Evolutionary conservation across 2,888 invertebrate genomes (phyloP).

Genomic region (Monoplex corrugatus): DNA sequence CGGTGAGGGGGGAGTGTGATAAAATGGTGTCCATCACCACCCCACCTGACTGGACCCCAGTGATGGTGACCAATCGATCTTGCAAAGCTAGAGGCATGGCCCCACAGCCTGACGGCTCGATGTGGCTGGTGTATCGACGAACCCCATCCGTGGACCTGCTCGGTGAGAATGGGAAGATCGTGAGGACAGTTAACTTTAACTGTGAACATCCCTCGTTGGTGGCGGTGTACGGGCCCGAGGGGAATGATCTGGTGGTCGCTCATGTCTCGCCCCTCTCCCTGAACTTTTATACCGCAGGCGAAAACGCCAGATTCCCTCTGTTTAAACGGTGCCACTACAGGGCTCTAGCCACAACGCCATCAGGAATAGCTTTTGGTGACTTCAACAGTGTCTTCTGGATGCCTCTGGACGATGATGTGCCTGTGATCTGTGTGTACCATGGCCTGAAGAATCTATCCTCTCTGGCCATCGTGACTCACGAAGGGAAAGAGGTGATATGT

Average conservation of each 20-base stretch:
- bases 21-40: not conserved
- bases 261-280: not conserved
- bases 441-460: not conserved
- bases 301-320: not conserved
- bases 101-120: not conserved
- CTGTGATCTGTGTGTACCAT: not conserved
- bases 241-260: not conserved
- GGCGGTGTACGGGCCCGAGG: too few species aligned
- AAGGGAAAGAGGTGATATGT: slow-evolving; percentile 23
- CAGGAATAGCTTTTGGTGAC: not conserved
- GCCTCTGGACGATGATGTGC: not conserved
- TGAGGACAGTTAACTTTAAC: too few species aligned
- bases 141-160: not conserved
- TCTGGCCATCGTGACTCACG: not conserved
- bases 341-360: not conserved
- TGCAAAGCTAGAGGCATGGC: not conserved
- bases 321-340: not conserved
- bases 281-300: not conserved
- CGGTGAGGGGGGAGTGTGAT: not conserved
- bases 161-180: not conserved
- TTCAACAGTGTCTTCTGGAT: not conserved
- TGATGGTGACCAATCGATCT: not conserved
- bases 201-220: not conserved
- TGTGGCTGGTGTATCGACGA: not conserved
- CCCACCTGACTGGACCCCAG: not conserved